Evolutionary conservation across 2,797 vertebrate species (phyloP), one percentile per base, ranked within the genome.

Genomic region (Coccyzus lansbergi): DNA sequence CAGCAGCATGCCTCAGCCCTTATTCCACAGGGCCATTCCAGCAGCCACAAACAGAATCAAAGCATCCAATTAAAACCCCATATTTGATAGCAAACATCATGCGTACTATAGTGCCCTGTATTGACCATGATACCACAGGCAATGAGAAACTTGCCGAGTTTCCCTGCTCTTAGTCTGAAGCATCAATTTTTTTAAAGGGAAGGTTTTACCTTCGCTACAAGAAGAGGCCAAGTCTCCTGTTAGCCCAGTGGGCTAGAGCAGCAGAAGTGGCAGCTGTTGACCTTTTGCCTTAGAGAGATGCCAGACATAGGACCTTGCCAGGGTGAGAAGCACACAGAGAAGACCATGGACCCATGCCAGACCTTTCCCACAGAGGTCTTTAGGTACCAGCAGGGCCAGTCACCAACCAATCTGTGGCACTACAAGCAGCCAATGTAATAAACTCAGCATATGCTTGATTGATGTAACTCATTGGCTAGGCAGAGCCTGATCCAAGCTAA

Each of bases 11-110:
- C 80, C 87, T 92, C 85, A 83, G 77, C 85, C 85, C 74, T 95
- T 85, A 77, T 88, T 94, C 91, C 91, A 84, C 74, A 86, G 52
- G 80, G 91, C 89, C 92, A 51, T 5, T 70, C 93, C 91, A 91
- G 88, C 89, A 95, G 92, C 62, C 86, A 88, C 74, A 70, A 90
- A 84, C 70, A 86, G 93, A 92, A 91, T 95, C 91, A 95, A 95
- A 95, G 90, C 80, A 94, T 67, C 83, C 95, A 96, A 93, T 96
- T 96, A 96, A 95, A 97, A 95, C 97, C 91, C 86, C 92, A 94
- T 93, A 95, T 79, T 93, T 80, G 84, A 95, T 93, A 92, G 86
- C 92, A 92, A 93, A 94, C 86, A 90, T 81, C 80, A 75, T 79
- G 92, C 46, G 80, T 83, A 74, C 67, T 86, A 9, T 79, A 90